Conservation (phyloP, 2,797 vertebrate species). For the Manis pentadactyla region DNA sequence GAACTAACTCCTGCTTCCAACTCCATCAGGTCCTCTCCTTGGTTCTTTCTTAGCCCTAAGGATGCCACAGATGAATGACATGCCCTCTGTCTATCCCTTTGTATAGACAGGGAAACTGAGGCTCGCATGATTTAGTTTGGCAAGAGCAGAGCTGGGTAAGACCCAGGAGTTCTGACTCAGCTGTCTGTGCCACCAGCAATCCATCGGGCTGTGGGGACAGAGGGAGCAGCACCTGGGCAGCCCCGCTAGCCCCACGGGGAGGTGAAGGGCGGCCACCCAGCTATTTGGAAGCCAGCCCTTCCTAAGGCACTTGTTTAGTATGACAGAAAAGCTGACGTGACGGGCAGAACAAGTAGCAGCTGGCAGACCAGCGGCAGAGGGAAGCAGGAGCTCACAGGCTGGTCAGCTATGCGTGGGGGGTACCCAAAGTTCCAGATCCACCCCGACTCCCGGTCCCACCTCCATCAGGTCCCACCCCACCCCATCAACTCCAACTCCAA, state of each 20-base stretch:
- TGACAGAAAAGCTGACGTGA: neutral
- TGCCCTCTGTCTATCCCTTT: neutral
- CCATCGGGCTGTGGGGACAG: neutral
- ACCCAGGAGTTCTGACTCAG: neutral
- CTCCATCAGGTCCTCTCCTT: no score
- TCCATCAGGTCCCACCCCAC: neutral
- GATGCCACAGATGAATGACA: neutral
- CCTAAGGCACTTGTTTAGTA: neutral
- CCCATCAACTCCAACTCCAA: neutral
- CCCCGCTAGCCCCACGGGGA: accelerated
- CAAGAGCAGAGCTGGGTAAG: neutral
- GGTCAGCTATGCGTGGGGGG: neutral
- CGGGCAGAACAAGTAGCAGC: neutral
- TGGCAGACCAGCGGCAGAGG: neutral
- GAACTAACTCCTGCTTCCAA: neutral
- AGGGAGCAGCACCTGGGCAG: neutral
- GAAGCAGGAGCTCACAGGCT: neutral
- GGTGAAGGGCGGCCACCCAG: neutral
- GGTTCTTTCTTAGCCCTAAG: neutral
- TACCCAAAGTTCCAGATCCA: neutral
- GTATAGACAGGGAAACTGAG: neutral
- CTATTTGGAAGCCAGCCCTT: neutral
- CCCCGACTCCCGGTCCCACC: no score
- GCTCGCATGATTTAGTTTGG: neutral
- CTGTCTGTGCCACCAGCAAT: neutral